These are phyloP conservation scores for Heliothis virescens DNA, from an alignment of 1,140 invertebrate genomes.

Conservation along the genomic window DNA sequence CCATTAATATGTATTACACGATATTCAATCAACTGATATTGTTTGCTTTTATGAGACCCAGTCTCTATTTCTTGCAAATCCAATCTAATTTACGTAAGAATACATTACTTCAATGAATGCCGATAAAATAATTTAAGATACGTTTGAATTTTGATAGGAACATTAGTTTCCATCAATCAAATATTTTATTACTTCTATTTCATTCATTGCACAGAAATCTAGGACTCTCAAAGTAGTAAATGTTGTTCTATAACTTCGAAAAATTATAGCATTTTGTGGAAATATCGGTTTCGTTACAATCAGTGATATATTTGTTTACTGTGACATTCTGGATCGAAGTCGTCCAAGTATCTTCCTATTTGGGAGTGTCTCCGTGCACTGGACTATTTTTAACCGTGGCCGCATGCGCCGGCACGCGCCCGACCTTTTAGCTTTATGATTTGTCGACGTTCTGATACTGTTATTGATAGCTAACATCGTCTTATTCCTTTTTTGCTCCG, in stretches of 20 bases:
- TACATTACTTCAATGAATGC: not conserved
- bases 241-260: not conserved
- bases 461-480: constrained; percentile 60
- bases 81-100: not conserved
- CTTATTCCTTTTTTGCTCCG: constrained; percentile 14
- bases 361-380: constrained; percentile 73
- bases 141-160: not conserved
- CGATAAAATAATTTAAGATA: not conserved
- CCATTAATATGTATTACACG: constrained; percentile 1
- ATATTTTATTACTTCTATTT: too few species aligned
- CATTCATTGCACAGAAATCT: not conserved
- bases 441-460: constrained; percentile 63
- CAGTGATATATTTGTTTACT: constrained; percentile 59
- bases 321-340: constrained; percentile 66
- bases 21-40: constrained; percentile 11
- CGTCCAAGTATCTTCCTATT: constrained; percentile 77
- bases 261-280: not conserved
- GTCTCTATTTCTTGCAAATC: constrained; percentile 4
- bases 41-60: not conserved
- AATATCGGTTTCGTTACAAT: not conserved
- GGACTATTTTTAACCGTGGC: constrained; percentile 76
- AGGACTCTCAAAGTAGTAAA: not conserved
- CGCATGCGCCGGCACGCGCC: constrained; percentile 75
- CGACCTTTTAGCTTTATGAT: constrained; percentile 75
- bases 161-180: not conserved